phyloP scores from a whole-genome alignment of 2,888 invertebrate genomes.

The Rhabditoides inermis region DNA sequence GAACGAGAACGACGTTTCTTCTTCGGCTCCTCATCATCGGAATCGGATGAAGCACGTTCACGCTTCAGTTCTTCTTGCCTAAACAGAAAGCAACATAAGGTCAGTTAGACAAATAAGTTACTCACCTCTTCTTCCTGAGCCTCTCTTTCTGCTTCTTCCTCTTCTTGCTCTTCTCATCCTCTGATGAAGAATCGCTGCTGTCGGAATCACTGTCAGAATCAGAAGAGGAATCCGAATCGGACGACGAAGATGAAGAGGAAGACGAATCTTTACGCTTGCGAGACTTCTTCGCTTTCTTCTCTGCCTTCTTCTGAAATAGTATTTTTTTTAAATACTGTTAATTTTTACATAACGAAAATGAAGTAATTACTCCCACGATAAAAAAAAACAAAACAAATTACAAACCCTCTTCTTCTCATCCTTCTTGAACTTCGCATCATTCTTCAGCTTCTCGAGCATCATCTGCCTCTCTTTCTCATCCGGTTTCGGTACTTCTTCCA shows the following conservation, averaged over 20 bases:
- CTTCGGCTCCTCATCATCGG: too few species aligned
- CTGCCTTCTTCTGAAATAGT: background rate
- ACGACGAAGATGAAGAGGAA: slow-evolving; percentile 9
- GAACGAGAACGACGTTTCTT: too few species aligned
- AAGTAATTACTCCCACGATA: background rate
- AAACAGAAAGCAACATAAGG: too few species aligned
- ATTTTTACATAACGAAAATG: background rate
- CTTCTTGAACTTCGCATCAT: slow-evolving; percentile 14
- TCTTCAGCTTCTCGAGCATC: slow-evolving; percentile 24
- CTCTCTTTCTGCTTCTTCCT: slow-evolving; percentile 8
- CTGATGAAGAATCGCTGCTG: slow-evolving; percentile 4
- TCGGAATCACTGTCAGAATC: slow-evolving; percentile 2
- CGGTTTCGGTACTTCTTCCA: slow-evolving; percentile 2
- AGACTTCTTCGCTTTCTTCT: slow-evolving; percentile 3
- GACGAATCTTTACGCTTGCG: slow-evolving; percentile 3
- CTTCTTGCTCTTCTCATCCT: slow-evolving; percentile 10
- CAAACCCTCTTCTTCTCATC: slow-evolving; percentile 12
- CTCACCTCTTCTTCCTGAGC: slow-evolving; percentile 2
- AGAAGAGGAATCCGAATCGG: slow-evolving; percentile 9
- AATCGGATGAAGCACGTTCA: too few species aligned
- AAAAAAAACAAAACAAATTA: background rate
- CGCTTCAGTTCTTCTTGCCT: too few species aligned
- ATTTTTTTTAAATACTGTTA: too few species aligned
- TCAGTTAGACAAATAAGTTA: background rate
- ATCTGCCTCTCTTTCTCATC: background rate